These are phyloP conservation scores for Lithobates sylvaticus DNA, from an alignment of 2,797 vertebrate species.

Conservation along the genomic window DNA sequence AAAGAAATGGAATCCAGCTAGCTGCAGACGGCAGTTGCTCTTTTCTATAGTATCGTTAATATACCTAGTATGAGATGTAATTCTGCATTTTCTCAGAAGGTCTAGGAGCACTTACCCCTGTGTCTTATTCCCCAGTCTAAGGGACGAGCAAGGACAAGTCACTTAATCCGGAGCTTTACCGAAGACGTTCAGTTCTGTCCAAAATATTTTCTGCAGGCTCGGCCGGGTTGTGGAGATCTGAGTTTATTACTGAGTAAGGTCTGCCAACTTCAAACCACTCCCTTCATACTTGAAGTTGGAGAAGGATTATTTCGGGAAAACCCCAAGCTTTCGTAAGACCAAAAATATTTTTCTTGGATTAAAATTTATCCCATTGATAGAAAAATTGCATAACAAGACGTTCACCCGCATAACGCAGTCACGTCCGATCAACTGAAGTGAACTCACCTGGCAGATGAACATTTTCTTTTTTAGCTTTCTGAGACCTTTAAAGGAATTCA, in stretches of 20 bases:
- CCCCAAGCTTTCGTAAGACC: slow-evolving; percentile 6
- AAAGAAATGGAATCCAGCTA: too few species aligned
- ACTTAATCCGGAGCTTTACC: too few species aligned
- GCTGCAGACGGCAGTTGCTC: too few species aligned
- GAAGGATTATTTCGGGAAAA: slow-evolving; percentile 17
- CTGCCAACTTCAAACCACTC: slow-evolving; percentile 33
- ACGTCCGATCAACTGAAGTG: background rate
- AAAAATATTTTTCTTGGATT: background rate
- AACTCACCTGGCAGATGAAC: background rate
- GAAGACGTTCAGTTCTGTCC: background rate
- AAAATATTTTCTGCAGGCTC: slow-evolving; percentile 8
- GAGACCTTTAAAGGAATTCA: too few species aligned
- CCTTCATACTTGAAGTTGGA: background rate
- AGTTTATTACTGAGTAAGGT: slow-evolving; percentile 4
- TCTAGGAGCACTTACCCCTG: slow-evolving; percentile 20
- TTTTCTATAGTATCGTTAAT: too few species aligned
- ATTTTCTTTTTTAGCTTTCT: background rate
- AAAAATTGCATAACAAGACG: background rate
- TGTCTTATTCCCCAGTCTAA: background rate
- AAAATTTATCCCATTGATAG: background rate
- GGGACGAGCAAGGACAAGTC: too few species aligned
- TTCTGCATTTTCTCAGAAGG: background rate
- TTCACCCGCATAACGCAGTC: background rate
- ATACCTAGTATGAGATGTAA: too few species aligned
- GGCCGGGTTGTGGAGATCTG: background rate